A percentile compares a stretch with the other conserved stretches of the same genome.
These are phyloP conservation scores for Xenopus petersii DNA, from an alignment of 2,797 vertebrate genomes.

Conservation along the genomic window DNA sequence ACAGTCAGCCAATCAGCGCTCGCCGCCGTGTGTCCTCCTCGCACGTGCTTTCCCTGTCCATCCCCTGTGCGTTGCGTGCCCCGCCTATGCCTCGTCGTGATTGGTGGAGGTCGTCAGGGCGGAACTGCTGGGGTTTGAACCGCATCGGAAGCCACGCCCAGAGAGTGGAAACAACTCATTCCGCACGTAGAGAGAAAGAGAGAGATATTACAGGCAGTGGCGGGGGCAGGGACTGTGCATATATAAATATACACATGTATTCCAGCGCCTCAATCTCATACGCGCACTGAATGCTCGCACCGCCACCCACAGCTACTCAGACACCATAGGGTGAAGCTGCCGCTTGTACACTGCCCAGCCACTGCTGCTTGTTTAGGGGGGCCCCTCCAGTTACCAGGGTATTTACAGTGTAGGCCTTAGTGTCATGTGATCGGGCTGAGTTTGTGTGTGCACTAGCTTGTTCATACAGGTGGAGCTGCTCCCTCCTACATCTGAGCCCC, in stretches of 20 bases:
- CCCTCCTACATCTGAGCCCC: background rate
- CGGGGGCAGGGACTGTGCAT: conserved; percentile 13
- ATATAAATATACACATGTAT: conserved; percentile 13
- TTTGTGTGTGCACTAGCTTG: no score
- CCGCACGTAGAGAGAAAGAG: conserved; percentile 68
- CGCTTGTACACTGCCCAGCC: no score
- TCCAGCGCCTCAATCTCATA: no score
- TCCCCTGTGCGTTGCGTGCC: background rate
- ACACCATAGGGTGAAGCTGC: no score
- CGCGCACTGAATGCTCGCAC: no score
- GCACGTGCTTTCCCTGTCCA: conserved; percentile 45
- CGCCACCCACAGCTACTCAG: no score
- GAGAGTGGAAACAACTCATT: conserved; percentile 59
- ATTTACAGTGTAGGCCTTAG: no score
- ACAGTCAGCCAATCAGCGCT: background rate
- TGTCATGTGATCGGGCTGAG: no score
- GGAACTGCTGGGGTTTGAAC: background rate
- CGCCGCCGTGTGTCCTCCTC: background rate
- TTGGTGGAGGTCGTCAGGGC: background rate
- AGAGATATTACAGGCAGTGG: conserved; percentile 38
- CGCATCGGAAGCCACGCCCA: conserved; percentile 10
- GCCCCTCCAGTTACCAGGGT: no score
- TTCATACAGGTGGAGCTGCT: no score
- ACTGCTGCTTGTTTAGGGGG: no score
- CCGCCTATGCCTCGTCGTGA: background rate